These are phyloP conservation scores for Dicaeum eximium DNA, from an alignment of 2,113 vertebrate genomes.

Conservation along the genomic window DNA sequence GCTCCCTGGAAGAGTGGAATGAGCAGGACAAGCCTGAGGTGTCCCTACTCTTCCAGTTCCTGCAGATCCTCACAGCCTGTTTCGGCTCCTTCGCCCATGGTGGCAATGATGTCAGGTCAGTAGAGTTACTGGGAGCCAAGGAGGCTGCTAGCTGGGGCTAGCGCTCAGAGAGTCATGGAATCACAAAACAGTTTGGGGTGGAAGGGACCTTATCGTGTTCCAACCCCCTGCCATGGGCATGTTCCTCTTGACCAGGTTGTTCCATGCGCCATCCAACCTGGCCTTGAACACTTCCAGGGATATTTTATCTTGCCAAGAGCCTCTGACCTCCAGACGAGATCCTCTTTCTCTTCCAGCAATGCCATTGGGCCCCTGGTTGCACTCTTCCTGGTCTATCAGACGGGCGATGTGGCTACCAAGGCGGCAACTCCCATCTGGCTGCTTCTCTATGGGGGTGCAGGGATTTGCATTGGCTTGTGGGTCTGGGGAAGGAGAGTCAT, in stretches of 20 bases:
- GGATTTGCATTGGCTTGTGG: slow-evolving; percentile 92
- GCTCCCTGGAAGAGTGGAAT: slow-evolving; percentile 78
- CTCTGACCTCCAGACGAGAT: neutral
- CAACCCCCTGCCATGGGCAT: neutral
- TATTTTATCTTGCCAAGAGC: neutral
- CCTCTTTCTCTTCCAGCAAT: slow-evolving; percentile 77
- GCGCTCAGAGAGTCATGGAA: neutral
- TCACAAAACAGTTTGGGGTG: neutral
- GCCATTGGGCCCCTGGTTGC: slow-evolving; percentile 94
- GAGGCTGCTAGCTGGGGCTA: neutral
- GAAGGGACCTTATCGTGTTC: neutral
- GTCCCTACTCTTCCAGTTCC: slow-evolving; percentile 90
- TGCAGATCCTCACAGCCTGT: slow-evolving; percentile 95
- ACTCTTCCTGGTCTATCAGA: slow-evolving; percentile 86
- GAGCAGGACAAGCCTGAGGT: slow-evolving; percentile 91
- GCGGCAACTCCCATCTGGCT: slow-evolving; percentile 88
- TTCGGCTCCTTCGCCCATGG: slow-evolving; percentile 96
- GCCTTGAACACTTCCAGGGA: neutral
- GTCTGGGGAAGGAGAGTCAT: slow-evolving; percentile 97
- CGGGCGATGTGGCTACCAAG: slow-evolving; percentile 74
- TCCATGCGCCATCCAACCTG: neutral
- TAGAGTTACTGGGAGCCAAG: neutral
- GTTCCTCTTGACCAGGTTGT: neutral
- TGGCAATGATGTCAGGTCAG: slow-evolving; percentile 95
- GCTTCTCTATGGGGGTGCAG: slow-evolving; percentile 88